phyloP scores from a whole-genome alignment of 1,140 invertebrate genomes.

The Steinernema khuongi region DNA sequence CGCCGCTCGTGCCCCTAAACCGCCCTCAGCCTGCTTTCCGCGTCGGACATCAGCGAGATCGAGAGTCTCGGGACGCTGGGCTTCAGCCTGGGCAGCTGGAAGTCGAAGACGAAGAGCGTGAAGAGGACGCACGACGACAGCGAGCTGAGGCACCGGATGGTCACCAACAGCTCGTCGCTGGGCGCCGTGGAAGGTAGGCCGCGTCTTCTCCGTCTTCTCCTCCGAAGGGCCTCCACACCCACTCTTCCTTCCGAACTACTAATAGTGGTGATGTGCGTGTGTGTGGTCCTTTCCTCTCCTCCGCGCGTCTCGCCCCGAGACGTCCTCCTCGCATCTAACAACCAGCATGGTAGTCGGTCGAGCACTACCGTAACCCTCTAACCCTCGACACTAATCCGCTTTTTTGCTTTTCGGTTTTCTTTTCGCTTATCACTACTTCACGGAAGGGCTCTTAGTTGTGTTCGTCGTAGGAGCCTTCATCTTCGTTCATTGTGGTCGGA shows the following conservation, averaged over 20 bases:
- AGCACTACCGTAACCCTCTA: background rate
- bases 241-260: background rate
- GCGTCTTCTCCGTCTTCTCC: constrained; percentile 37
- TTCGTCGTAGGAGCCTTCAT: too few relatives aligned
- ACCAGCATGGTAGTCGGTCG: constrained; percentile 12
- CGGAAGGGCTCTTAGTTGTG: too few relatives aligned
- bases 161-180: constrained; percentile 39
- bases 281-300: constrained; percentile 19
- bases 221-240: constrained; percentile 11
- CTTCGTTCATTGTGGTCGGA: too few relatives aligned
- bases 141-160: constrained; percentile 22
- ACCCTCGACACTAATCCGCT: background rate
- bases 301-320: background rate
- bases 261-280: constrained; percentile 5
- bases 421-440: background rate
- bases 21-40: constrained; percentile 49
- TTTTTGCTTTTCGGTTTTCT: constrained; percentile 6
- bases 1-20: background rate
- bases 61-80: constrained; percentile 53
- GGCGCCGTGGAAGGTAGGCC: constrained; percentile 28
- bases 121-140: constrained; percentile 10
- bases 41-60: constrained; percentile 53
- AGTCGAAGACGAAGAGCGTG: constrained; percentile 21
- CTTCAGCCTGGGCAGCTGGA: constrained; percentile 52
- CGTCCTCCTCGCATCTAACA: constrained; percentile 25